Base-by-base conservation (phyloP, 2,888 invertebrate species). In the Esperia sulphurella region DNA sequence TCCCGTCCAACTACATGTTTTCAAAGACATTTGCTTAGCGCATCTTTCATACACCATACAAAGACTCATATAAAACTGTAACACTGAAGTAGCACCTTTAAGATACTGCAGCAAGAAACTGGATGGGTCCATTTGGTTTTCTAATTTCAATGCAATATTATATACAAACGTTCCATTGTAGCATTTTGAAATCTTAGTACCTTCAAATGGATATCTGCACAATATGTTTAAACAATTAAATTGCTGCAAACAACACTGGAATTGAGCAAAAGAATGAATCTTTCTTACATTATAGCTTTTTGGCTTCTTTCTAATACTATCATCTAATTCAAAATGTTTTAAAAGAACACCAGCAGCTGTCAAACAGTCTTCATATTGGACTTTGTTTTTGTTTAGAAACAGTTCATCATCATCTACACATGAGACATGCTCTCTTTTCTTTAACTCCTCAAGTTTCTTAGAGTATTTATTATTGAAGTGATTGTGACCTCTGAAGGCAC, bases 111-210 rank as follows among this genome's bases (percentile, higher is more conserved):
- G 76, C 1, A 94, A 68, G 65, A 92, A 94, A 38, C 63, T 66
- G 28, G 82, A 73, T 0, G 93, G 79, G 61, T 93, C 88, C 0
- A 68, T 53, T 14, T 93, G 91, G 53, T 84, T 89, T 52, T 91
- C 91, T 43, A 95, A 85, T 75, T 92, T 92, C 29, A 80, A 76
- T 50, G 92, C 92, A 28, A 94, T 78, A 81, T 96, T 96, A 63
- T 95, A 96, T 0, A 94, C 71, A 75, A 95, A 93, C 0, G 95
- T 94, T 0, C 96, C 95, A 75, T 95, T 94, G 58, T 91, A 95
- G 53, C 92, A 85, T 61, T 92, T 91, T n/a, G 91, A 91, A 65
- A 94, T 90, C 35, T 86, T 79, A 38, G 92, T 90, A 55, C 83
- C 75, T 33, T 85, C 68, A 64, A 92, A 92, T 0, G 94, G 93